A percentile compares a stretch with the other conserved stretches of the same genome.
phyloP scores from a whole-genome alignment of 2,888 invertebrate species.

The Spodoptera exigua region DNA sequence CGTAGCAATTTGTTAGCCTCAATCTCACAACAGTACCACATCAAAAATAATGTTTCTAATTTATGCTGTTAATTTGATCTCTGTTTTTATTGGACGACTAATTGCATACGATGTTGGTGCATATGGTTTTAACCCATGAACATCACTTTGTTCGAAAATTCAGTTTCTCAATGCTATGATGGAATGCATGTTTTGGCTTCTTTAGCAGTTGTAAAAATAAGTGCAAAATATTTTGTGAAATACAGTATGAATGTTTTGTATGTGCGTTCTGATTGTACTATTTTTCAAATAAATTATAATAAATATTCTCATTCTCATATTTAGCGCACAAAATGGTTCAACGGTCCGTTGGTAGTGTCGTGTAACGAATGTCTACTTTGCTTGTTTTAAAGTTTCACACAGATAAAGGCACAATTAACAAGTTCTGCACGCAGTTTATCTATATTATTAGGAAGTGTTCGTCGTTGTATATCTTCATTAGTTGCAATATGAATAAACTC shows the following conservation, averaged over 20 bases:
- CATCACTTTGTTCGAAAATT: constrained; percentile 21
- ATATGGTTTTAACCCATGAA: constrained; percentile 35
- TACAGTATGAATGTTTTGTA: constrained; percentile 20
- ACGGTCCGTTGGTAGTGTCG: constrained; percentile 22
- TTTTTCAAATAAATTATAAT: constrained; percentile 29
- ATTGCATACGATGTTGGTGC: constrained; percentile 35
- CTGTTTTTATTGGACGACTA: constrained; percentile 50
- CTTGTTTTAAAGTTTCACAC: constrained; percentile 31
- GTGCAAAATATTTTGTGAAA: constrained; percentile 13
- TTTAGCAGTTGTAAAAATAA: constrained; percentile 12
- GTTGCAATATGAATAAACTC: constrained; percentile 28
- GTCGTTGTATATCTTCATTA: constrained; percentile 32
- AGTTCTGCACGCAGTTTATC: constrained; percentile 40
- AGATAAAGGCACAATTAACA: constrained; percentile 51
- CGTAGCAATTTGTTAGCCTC: constrained; percentile 6
- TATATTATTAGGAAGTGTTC: constrained; percentile 27
- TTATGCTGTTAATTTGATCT: constrained; percentile 37
- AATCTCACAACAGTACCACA: constrained; percentile 8
- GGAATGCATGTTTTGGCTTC: constrained; percentile 6
- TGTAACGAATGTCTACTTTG: constrained; percentile 28
- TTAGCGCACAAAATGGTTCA: constrained; percentile 54
- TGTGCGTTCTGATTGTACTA: constrained; percentile 8
- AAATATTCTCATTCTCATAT: constrained; percentile 16
- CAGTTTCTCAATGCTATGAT: constrained; percentile 25
- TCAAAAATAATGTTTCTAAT: constrained; percentile 2